Conservation (phyloP, 1,140 invertebrate species). For the Capitella teleta region DNA sequence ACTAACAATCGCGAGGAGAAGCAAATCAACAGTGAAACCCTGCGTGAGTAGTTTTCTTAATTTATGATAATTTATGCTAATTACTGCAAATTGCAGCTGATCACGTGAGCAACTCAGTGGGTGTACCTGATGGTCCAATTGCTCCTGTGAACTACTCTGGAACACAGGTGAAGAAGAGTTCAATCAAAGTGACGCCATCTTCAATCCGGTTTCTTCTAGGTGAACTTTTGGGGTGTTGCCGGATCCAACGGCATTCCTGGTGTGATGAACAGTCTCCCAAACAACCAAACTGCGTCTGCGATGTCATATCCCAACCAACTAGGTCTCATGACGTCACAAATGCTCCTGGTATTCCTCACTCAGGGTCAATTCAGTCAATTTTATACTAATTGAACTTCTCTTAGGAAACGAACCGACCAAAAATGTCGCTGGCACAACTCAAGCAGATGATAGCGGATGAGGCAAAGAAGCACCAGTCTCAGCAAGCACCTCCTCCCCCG, state of each 20-base stretch:
- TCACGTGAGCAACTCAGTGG: background rate
- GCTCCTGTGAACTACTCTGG: constrained; percentile 41
- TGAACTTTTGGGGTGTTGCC: constrained; percentile 41
- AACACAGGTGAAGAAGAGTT: too few species aligned
- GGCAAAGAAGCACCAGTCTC: background rate
- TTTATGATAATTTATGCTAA: background rate
- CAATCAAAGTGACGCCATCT: too few species aligned
- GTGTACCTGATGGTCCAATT: constrained; percentile 29
- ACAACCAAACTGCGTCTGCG: too few species aligned
- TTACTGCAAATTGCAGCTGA: background rate
- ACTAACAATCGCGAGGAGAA: too few species aligned
- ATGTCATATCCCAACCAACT: background rate
- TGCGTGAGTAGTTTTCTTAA: background rate
- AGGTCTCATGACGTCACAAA: constrained; percentile 10
- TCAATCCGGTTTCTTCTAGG: too few species aligned
- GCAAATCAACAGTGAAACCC: too few species aligned
- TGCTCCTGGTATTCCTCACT: constrained; percentile 5
- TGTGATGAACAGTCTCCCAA: constrained; percentile 12
- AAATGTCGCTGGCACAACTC: constrained; percentile 29
- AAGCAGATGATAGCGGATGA: constrained; percentile 19
- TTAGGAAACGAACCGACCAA: constrained; percentile 10
- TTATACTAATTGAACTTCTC: background rate
- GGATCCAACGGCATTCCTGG: constrained; percentile 7
- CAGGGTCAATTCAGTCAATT: too few species aligned
- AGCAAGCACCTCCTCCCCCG: constrained; percentile 14